phyloP scores from a whole-genome alignment of 1,140 invertebrate species.

The Brachionus angularis region DNA sequence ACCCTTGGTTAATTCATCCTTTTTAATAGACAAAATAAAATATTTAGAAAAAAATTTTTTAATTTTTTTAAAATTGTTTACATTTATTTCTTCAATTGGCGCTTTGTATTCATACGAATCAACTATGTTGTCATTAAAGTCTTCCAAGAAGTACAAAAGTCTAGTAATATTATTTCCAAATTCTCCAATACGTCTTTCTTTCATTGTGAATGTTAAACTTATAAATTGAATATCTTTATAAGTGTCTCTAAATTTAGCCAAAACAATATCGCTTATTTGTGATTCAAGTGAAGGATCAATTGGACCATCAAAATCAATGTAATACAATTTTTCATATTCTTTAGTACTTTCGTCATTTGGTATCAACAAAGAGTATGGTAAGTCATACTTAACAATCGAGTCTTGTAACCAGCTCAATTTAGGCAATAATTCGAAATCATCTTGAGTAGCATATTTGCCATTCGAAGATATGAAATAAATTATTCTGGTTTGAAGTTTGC shows the following conservation, averaged over 20 bases:
- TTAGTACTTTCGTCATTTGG: not conserved
- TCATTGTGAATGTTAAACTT: constrained; percentile 9
- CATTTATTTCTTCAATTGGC: not conserved
- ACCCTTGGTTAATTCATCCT: not conserved
- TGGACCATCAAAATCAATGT: not conserved
- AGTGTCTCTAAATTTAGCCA: constrained; percentile 1
- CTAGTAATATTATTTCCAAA: constrained; percentile 22
- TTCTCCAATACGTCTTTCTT: constrained; percentile 38
- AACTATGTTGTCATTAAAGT: not conserved
- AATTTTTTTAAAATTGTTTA: constrained; percentile 5
- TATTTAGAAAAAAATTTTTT: not conserved
- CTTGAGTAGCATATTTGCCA: not conserved
- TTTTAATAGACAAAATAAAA: not conserved
- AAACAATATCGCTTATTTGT: not conserved
- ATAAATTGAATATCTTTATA: constrained; percentile 15
- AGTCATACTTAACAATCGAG: constrained; percentile 23
- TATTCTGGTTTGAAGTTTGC: constrained; percentile 23
- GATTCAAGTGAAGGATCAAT: constrained; percentile 1
- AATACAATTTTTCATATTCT: constrained; percentile 19
- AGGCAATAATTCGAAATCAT: constrained; percentile 36
- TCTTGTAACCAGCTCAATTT: constrained; percentile 26
- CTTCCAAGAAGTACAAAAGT: constrained; percentile 30
- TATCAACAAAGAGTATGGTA: not conserved
- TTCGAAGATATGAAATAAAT: constrained; percentile 1
- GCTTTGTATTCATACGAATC: constrained; percentile 12